A percentile compares a stretch with the other conserved stretches of the same genome.
phyloP scores from a whole-genome alignment of 2,113 vertebrate genomes.

The Melanocharis versteri region DNA sequence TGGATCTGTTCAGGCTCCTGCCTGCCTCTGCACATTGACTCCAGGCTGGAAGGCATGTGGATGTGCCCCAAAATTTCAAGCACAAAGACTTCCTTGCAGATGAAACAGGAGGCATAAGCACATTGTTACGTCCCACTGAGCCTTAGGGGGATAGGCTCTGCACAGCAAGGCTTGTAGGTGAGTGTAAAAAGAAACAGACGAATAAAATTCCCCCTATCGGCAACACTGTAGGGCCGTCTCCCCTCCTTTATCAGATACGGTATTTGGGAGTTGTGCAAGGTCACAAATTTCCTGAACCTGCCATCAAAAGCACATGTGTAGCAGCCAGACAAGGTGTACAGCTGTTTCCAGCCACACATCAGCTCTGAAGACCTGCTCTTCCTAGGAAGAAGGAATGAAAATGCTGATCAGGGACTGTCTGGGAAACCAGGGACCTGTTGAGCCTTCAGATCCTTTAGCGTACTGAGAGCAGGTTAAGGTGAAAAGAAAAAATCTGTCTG shows the following conservation, averaged over 20 bases:
- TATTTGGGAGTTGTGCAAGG: not conserved
- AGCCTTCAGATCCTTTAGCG: not conserved
- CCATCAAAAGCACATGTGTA: not conserved
- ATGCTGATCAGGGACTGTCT: not conserved
- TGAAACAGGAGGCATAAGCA: not conserved
- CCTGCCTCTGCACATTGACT: not conserved
- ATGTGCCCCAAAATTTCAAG: slow-evolving; percentile 18
- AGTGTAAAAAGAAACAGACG: not conserved
- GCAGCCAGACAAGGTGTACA: not conserved
- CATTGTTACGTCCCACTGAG: not conserved
- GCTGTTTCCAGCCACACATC: not conserved
- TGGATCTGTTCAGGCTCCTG: not conserved
- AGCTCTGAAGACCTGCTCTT: not conserved
- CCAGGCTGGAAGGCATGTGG: slow-evolving; percentile 17
- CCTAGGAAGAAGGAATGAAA: not conserved
- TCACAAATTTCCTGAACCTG: not conserved
- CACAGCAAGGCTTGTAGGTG: not conserved
- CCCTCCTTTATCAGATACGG: not conserved
- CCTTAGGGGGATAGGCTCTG: not conserved
- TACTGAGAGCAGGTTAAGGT: not conserved
- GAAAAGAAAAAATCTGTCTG: not conserved
- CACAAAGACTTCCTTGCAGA: not conserved
- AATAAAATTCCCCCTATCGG: rapidly evolving
- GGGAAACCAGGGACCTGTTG: not conserved
- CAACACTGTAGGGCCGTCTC: not conserved